Evolutionary conservation across 2,888 invertebrate genomes (phyloP), one percentile per base, ranked within the genome.

Genomic region (Yponomeuta malinellus): DNA sequence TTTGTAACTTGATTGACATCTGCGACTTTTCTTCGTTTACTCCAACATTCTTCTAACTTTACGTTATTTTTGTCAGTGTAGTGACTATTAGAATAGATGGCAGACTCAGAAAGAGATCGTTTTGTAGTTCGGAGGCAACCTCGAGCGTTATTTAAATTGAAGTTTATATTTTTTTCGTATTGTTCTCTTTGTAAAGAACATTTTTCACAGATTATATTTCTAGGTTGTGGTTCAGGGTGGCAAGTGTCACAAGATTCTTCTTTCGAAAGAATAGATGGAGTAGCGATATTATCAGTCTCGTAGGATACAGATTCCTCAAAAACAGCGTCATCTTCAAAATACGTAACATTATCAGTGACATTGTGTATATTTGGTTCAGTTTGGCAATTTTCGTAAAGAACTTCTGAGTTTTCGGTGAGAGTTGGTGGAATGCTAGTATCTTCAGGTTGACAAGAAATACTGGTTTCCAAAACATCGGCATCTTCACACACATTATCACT

Each of bases 91-190:
- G 67, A 33, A 72, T 83, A 78, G 75, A 90, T 77, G 66, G 84
- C 90, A 71, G 90, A 87, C 76, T 92, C 91, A 48, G 91, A 91
- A 68, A 87, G 77, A 37, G 89, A 90, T 73, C 91, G 82, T 80
- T 91, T 91, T 37, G 88, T 33, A 33, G 33, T 69, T 4, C 63
- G 63, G 43, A 37, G 63, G n/a, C n/a, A 33, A 37, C n/a, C 68
- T 12, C 33, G 37, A 10, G 48, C 15, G n/a, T n/a, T 43, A 15
- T 59, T 59, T 59, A 59, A 59, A 59, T 59, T 12, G 12, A 52
- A 52, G 12, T 52, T 15, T 15, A 10, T n/a, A 29, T 31, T 65
- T 31, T 23, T 31, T 23, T 31, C 3, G 2, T 9, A 10, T 29
- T 65, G 23, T 65, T 12, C 23, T 10, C 10, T 65, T 23, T 31